Base-by-base conservation (phyloP, 2,797 vertebrate genomes). In the Lacerta bilineata region DNA sequence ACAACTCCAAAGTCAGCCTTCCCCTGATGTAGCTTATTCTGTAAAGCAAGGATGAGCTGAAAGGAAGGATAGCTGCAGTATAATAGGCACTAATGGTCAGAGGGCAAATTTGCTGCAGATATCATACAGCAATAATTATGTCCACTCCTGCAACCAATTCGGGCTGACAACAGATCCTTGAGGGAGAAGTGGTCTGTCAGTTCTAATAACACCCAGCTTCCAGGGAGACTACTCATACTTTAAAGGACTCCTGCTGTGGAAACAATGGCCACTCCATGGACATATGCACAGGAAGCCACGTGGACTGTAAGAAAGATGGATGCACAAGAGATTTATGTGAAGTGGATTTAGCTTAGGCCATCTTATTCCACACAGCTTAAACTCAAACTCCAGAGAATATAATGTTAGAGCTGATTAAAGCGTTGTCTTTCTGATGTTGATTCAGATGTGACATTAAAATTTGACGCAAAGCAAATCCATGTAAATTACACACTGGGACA, bases 391-490 rank as follows among this genome's bases (percentile, higher is more conserved):
- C 72, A 39, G 86, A 86, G 68, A 77, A 2, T 3, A 29, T 82
- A 71, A n/a, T 74, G 5, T 74, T 87, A 55, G 23, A 23, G 66
- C 11, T 92, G 86, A 93, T 91, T 88, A 86, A 93, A 90, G 78
- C 87, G 93, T 93, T 84, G 69, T 87, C 74, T 33, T 93, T 93
- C 77, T 90, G 50, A 78, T 89, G 93, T 50, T 91, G 79, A 92
- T 86, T 90, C 2, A 83, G 72, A 90, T 93, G 80, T 93, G 88
- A 93, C 93, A 95, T 68, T 71, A 85, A 86, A 94, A 93, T 92
- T 93, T 91, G 90, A 93, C 89, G 85, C 81, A 93, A 92, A 96
- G 29, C 71, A 93, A 87, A 74, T 36, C 71, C 83, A 86, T 81
- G 88, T 87, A 90, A 87, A 92, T 93, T 71, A 50, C 86, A 84